These are phyloP conservation scores for Cepphus grylle DNA, from an alignment of 2,113 vertebrate genomes.

Conservation along the genomic window DNA sequence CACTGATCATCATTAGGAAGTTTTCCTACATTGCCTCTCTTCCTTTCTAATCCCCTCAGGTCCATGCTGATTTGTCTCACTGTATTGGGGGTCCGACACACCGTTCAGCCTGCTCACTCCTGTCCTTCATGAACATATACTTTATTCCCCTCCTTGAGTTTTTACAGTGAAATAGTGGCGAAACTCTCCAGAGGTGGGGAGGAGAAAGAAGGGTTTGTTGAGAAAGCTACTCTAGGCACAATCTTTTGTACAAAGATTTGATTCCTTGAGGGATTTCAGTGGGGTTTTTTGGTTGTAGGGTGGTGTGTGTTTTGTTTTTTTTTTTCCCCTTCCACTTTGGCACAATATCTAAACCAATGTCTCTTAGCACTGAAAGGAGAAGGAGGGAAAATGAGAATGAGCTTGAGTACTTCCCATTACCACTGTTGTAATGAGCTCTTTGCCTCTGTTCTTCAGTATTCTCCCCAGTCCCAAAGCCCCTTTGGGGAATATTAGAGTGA, in stretches of 20 bases:
- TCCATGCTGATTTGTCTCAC: accelerated
- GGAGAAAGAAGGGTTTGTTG: neutral
- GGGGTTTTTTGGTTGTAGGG: neutral
- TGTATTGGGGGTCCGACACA: neutral
- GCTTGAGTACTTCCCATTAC: neutral
- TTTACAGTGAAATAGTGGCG: neutral
- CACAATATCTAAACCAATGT: neutral
- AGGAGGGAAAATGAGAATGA: neutral
- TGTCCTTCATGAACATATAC: neutral
- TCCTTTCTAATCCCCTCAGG: neutral
- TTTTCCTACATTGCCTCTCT: neutral
- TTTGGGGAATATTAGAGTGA: neutral
- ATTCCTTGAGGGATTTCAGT: neutral
- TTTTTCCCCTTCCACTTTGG: neutral
- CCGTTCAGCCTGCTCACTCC: neutral
- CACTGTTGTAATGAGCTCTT: neutral
- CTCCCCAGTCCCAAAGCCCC: neutral
- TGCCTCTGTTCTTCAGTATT: neutral
- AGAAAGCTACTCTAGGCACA: neutral
- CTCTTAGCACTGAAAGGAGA: neutral
- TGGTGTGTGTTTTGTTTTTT: too few species aligned
- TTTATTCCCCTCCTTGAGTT: neutral
- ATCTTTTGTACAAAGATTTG: neutral
- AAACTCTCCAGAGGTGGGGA: neutral
- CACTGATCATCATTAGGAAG: neutral